Conservation (phyloP, 2,797 vertebrate species). For the Microhierax caerulescens region DNA sequence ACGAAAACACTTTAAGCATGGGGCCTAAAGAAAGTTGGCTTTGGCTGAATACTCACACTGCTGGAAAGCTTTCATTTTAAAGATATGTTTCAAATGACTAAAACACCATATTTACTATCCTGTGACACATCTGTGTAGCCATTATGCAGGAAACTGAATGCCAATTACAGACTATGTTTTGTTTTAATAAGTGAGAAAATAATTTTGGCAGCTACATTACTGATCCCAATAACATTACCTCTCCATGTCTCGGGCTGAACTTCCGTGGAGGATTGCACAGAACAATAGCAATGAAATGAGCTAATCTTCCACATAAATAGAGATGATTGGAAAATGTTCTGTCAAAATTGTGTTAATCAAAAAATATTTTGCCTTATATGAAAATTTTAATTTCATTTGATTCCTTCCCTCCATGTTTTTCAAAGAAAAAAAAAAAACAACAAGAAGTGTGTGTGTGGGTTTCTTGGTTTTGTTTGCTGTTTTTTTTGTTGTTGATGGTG, state of each 20-base stretch:
- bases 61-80: background rate
- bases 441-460: background rate
- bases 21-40: background rate
- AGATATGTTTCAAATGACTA: background rate
- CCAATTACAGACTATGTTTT: background rate
- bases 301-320: background rate
- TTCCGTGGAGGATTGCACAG: background rate
- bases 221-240: background rate
- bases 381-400: background rate
- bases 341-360: background rate
- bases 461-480: background rate
- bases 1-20: background rate
- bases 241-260: background rate
- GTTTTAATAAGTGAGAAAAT: constrained; percentile 33
- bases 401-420: background rate
- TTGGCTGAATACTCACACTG: background rate
- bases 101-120: background rate
- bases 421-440: background rate
- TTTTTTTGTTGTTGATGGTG: background rate
- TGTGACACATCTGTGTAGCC: background rate
- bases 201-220: background rate
- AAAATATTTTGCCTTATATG: background rate
- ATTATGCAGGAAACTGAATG: background rate
- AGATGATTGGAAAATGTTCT: background rate
- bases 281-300: background rate